phyloP scores from a whole-genome alignment of 1,140 invertebrate genomes.

The Frieseomelitta varia region DNA sequence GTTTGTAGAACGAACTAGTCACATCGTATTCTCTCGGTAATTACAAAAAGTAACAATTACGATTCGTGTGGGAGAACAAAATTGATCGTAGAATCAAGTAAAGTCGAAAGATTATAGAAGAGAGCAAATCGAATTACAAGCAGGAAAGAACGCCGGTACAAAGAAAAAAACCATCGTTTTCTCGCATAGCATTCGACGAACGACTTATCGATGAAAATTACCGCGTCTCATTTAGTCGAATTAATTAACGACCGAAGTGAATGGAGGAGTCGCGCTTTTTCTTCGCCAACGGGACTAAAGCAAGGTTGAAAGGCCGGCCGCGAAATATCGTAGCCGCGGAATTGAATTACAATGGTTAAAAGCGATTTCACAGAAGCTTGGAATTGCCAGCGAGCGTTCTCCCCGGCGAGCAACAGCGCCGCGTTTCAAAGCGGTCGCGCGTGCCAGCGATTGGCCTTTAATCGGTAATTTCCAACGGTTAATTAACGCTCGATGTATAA shows the following conservation, averaged over 20 bases:
- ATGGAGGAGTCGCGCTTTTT: background rate
- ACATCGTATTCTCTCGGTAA: too few species aligned
- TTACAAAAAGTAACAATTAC: too few species aligned
- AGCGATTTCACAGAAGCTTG: constrained; percentile 10
- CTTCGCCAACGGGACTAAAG: too few species aligned
- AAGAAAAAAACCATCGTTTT: background rate
- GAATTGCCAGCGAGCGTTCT: background rate
- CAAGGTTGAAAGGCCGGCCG: background rate
- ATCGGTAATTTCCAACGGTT: constrained; percentile 46
- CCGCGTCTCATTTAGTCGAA: background rate
- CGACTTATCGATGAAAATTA: background rate
- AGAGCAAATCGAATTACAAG: background rate
- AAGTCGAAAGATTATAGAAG: too few species aligned
- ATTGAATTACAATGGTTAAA: constrained; percentile 28
- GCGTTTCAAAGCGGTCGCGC: constrained; percentile 14
- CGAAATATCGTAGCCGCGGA: background rate
- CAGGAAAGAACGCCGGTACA: background rate
- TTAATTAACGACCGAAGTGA: background rate
- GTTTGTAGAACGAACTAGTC: too few species aligned
- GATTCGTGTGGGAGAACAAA: too few species aligned
- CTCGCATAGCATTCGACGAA: background rate
- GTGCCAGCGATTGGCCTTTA: constrained; percentile 33
- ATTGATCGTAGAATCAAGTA: too few species aligned
- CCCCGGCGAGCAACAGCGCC: background rate
- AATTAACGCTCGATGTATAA: constrained; percentile 44